These are phyloP conservation scores for Lycocorax pyrrhopterus DNA, from an alignment of 2,113 vertebrate genomes.

Conservation along the genomic window DNA sequence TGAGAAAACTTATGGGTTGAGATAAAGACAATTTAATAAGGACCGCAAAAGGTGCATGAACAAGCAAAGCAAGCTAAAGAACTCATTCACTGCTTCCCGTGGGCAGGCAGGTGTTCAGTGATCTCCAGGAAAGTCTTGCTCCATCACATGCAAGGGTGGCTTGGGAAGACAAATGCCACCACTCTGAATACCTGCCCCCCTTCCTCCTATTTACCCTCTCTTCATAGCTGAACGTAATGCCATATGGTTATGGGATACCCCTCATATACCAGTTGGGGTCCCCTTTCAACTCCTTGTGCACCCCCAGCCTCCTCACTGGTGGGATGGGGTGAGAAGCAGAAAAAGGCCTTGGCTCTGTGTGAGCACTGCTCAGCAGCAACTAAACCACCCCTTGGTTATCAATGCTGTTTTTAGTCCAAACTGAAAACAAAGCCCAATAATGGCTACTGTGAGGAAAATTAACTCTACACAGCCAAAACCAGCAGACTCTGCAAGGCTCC, in stretches of 20 bases:
- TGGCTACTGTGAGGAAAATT: neutral
- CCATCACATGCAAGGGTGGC: neutral
- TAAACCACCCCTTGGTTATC: neutral
- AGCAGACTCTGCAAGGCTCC: neutral
- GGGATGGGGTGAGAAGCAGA: neutral
- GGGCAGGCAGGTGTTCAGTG: neutral
- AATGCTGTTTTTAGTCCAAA: neutral
- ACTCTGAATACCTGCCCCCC: neutral
- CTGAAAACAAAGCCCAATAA: neutral
- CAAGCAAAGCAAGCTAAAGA: neutral
- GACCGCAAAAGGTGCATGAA: neutral
- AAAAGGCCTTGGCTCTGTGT: neutral
- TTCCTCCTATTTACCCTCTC: neutral
- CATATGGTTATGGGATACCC: neutral
- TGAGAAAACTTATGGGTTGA: neutral
- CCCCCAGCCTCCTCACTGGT: accelerated
- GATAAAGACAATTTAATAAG: neutral
- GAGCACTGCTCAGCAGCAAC: neutral
- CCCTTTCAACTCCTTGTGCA: no score
- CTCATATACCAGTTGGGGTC: neutral
- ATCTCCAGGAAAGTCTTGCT: neutral
- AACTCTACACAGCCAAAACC: neutral
- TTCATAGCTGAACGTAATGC: neutral
- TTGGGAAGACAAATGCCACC: neutral
- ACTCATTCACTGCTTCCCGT: neutral